phyloP scores from a whole-genome alignment of 2,113 vertebrate genomes.

The Dendropsophus ebraccatus region DNA sequence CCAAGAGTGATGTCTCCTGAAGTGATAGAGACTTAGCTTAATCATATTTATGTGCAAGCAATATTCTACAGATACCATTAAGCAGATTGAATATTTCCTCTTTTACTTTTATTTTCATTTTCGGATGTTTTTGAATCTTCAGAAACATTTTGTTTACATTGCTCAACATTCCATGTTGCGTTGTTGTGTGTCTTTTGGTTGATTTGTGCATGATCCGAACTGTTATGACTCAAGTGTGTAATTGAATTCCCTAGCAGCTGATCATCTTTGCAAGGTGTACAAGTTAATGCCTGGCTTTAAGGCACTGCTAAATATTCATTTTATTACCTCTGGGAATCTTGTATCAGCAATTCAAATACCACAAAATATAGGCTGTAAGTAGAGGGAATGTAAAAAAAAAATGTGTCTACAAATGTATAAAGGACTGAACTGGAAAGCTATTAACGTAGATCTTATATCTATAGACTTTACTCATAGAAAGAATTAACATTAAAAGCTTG shows the following conservation, averaged over 20 bases:
- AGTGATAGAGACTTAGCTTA: neutral
- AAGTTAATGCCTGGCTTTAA: slow-evolving; percentile 57
- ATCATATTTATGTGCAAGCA: slow-evolving; percentile 1
- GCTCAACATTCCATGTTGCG: neutral
- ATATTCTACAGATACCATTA: neutral
- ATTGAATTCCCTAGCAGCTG: slow-evolving; percentile 53
- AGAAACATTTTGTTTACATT: neutral
- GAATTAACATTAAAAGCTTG: neutral
- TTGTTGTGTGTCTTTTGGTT: slow-evolving; percentile 32
- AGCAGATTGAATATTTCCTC: neutral
- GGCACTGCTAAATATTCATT: slow-evolving; percentile 55
- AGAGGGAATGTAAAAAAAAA: slow-evolving; percentile 36
- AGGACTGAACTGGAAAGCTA: neutral
- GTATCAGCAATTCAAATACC: slow-evolving; percentile 54
- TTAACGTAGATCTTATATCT: neutral
- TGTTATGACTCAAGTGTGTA: slow-evolving; percentile 50
- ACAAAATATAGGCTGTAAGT: slow-evolving; percentile 29
- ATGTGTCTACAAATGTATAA: slow-evolving; percentile 24
- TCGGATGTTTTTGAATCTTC: neutral
- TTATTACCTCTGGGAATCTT: slow-evolving; percentile 46
- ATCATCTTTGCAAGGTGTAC: slow-evolving; percentile 57
- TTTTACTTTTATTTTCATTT: neutral
- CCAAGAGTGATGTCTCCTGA: neutral
- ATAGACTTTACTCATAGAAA: neutral
- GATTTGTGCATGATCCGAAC: slow-evolving; percentile 44